A percentile compares a stretch with the other conserved stretches of the same genome.
phyloP scores from a whole-genome alignment of 1,140 invertebrate species.

The Neoseiulus cucumeris region DNA sequence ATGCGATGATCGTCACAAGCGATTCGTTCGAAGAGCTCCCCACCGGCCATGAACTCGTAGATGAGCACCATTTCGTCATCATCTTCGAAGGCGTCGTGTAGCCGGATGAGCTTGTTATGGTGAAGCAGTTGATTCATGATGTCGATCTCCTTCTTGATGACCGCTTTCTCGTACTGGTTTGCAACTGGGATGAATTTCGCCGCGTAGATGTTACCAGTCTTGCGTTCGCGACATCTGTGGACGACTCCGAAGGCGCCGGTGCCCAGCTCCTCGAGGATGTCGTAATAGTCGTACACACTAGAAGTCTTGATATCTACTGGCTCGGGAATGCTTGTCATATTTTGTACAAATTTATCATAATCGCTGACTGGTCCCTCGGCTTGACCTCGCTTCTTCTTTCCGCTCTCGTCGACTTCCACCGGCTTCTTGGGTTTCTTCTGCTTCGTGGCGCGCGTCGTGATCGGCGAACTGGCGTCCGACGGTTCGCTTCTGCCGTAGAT shows the following conservation, averaged over 20 bases:
- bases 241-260: constrained; percentile 93
- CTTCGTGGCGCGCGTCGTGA: constrained; percentile 57
- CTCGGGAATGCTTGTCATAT: constrained; percentile 47
- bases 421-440: constrained; percentile 49
- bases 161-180: constrained; percentile 81
- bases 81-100: constrained; percentile 97
- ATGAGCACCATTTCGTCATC: constrained; percentile 98
- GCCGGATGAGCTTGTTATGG: constrained; percentile 87
- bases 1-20: constrained; percentile 92
- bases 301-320: constrained; percentile 84
- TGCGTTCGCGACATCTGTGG: constrained; percentile 81
- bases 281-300: constrained; percentile 92
- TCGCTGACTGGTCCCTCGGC: constrained; percentile 71
- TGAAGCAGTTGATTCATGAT: constrained; percentile 91
- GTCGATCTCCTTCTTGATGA: constrained; percentile 93
- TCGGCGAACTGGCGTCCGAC: constrained; percentile 54
- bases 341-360: constrained; percentile 66
- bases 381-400: constrained; percentile 74
- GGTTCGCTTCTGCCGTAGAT: constrained; percentile 85
- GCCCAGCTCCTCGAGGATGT: constrained; percentile 96
- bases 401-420: constrained; percentile 53
- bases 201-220: constrained; percentile 89
- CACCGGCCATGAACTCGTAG: constrained; percentile 94
- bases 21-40: constrained; percentile 93
- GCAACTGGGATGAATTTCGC: constrained; percentile 97